phyloP scores from a whole-genome alignment of 2,113 vertebrate species.

The Redunca redunca region DNA sequence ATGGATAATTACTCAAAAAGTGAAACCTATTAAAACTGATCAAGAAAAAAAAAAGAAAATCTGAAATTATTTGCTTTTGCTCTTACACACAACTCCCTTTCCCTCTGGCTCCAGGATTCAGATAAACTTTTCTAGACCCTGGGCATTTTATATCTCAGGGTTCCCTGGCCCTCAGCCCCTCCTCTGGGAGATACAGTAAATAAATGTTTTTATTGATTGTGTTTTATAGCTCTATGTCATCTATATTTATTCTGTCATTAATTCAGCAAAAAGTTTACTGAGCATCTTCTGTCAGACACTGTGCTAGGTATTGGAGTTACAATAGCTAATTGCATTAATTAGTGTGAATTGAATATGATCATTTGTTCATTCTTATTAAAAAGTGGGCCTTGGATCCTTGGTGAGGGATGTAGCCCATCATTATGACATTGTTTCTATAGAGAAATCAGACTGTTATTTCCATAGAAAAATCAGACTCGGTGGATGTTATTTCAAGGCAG shows the following conservation, averaged over 20 bases:
- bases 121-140: neutral
- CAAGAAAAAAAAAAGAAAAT: neutral
- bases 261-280: neutral
- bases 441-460: neutral
- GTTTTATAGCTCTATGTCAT: neutral
- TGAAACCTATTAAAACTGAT: neutral
- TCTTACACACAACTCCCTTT: neutral
- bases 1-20: neutral
- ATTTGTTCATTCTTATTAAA: neutral
- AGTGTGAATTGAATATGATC: neutral
- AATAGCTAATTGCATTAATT: neutral
- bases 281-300: neutral
- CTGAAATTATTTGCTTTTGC: neutral
- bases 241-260: neutral
- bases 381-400: neutral
- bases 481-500: neutral
- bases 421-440: neutral
- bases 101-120: neutral
- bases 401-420: neutral
- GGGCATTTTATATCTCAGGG: neutral
- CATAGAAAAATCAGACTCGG: neutral
- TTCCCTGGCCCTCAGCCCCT: neutral
- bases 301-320: neutral
- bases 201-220: neutral
- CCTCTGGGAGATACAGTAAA: neutral